These are phyloP conservation scores for Thymelicus lineola DNA, from an alignment of 2,888 invertebrate genomes.

Conservation along the genomic window DNA sequence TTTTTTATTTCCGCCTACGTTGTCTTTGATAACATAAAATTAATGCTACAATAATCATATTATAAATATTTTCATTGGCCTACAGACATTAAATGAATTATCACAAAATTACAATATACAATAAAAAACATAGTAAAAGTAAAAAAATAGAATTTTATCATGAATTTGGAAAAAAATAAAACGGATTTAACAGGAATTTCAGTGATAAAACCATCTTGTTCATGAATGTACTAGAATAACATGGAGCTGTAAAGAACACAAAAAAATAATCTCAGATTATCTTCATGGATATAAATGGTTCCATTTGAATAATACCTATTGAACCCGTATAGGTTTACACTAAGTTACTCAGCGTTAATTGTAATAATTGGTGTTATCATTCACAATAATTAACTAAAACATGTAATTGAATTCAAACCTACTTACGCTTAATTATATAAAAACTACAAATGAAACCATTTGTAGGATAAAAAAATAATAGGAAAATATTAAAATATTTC, in stretches of 20 bases:
- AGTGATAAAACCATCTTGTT: constrained; percentile 40
- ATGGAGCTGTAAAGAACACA: constrained; percentile 40
- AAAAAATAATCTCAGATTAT: constrained; percentile 51
- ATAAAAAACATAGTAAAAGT: not conserved
- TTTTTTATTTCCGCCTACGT: not conserved
- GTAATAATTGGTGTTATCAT: constrained; percentile 16
- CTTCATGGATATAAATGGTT: constrained; percentile 33
- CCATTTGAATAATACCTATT: constrained; percentile 49
- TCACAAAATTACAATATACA: constrained; percentile 24
- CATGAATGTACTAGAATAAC: constrained; percentile 31
- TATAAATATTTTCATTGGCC: constrained; percentile 19
- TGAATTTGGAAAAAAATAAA: constrained; percentile 8
- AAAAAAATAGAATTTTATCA: constrained; percentile 11
- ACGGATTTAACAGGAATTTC: not conserved
- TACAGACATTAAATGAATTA: constrained; percentile 27
- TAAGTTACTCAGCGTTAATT: constrained; percentile 41
- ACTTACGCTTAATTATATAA: constrained; percentile 73
- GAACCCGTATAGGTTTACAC: constrained; percentile 53
- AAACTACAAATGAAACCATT: constrained; percentile 82
- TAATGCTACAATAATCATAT: not conserved
- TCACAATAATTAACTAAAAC: constrained; percentile 46
- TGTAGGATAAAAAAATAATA: constrained; percentile 84
- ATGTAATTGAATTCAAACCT: constrained; percentile 69
- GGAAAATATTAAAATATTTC: constrained; percentile 71
- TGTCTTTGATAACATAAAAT: constrained; percentile 11